These are phyloP conservation scores for Xenops minutus DNA, from an alignment of 2,797 vertebrate species.

Conservation along the genomic window DNA sequence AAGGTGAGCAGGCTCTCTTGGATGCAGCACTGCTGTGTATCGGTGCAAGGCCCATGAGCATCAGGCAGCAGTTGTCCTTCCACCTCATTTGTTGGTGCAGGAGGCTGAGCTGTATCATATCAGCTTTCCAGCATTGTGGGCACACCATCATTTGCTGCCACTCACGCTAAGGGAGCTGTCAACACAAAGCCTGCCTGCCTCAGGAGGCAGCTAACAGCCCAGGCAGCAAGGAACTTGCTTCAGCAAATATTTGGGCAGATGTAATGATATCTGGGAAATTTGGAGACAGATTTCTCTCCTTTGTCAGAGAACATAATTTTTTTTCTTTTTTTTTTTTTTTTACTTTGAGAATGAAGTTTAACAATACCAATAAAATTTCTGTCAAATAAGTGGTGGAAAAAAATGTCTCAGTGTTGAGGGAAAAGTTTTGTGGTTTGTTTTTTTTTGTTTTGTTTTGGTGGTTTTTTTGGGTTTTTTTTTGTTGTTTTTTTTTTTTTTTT, in stretches of 20 bases:
- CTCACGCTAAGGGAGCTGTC: slow-evolving; percentile 14
- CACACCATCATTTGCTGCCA: neutral
- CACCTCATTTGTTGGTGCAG: neutral
- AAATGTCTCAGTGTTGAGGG: neutral
- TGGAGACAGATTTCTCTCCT: neutral
- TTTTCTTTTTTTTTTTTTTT: neutral
- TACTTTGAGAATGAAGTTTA: neutral
- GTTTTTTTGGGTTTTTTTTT: too few species aligned
- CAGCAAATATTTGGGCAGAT: slow-evolving; percentile 2
- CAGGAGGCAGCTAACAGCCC: neutral
- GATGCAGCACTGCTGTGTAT: neutral
- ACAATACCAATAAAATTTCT: neutral
- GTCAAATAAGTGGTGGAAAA: neutral
- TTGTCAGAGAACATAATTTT: neutral
- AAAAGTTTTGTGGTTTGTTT: neutral
- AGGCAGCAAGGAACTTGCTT: neutral
- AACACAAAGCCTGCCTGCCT: slow-evolving; percentile 5
- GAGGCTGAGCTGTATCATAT: neutral
- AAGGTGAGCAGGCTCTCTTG: neutral
- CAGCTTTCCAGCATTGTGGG: neutral
- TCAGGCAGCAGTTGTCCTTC: neutral
- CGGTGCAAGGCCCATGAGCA: neutral
- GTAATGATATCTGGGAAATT: neutral
- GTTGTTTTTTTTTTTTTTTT: neutral
- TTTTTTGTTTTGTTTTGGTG: neutral